phyloP scores from a whole-genome alignment of 2,888 invertebrate species.

The Volucella inflata region DNA sequence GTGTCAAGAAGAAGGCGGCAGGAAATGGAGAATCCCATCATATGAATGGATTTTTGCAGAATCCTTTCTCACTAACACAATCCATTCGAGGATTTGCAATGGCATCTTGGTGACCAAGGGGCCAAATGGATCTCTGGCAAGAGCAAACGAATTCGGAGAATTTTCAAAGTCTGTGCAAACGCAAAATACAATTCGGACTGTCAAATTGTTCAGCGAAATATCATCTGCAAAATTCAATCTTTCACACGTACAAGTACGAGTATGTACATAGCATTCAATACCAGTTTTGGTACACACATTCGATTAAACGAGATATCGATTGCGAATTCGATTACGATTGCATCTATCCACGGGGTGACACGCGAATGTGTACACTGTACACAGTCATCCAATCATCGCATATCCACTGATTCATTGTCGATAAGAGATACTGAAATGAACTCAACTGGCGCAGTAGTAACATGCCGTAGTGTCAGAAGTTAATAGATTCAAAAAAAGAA shows the following conservation, averaged over 20 bases:
- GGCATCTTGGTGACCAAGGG: too few species aligned
- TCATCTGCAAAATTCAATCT: conserved; percentile 23
- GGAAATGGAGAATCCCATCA: too few species aligned
- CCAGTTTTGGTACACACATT: conserved; percentile 4
- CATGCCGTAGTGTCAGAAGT: neutral
- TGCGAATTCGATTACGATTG: conserved; percentile 38
- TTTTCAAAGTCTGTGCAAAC: neutral
- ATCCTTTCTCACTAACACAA: too few species aligned
- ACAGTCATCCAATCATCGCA: conserved; percentile 32
- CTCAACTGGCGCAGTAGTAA: neutral
- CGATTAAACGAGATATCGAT: conserved; percentile 37
- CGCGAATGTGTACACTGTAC: conserved; percentile 30
- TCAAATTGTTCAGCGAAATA: conserved; percentile 13
- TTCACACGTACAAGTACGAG: too few species aligned
- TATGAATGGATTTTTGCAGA: too few species aligned
- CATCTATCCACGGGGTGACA: conserved; percentile 11
- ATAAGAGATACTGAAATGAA: neutral
- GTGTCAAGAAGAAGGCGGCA: too few species aligned
- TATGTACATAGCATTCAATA: too few species aligned
- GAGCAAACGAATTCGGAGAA: neutral
- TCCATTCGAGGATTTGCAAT: neutral
- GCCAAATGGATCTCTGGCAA: conserved; percentile 3
- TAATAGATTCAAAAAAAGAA: conserved; percentile 11
- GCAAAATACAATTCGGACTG: conserved; percentile 9
- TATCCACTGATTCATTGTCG: conserved; percentile 13